phyloP scores from a whole-genome alignment of 2,888 invertebrate species.

The Acanthopleura granulata region DNA sequence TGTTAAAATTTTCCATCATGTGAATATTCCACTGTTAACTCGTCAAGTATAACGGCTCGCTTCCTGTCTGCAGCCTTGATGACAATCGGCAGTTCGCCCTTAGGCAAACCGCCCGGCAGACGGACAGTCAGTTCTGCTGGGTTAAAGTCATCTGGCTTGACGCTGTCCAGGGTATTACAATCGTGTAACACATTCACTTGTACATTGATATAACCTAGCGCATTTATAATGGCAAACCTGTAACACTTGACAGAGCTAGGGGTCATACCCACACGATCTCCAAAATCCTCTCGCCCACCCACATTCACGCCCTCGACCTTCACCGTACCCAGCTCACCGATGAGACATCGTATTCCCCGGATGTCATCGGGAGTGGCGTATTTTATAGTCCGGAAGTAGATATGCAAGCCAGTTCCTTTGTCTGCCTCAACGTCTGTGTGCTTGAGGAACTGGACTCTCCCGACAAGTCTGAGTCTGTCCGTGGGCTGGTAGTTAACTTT shows the following conservation, averaged over 20 bases:
- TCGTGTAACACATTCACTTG: constrained; percentile 50
- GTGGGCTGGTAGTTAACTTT: constrained; percentile 51
- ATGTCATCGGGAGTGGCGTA: constrained; percentile 55
- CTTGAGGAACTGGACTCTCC: constrained; percentile 54
- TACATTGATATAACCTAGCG: constrained; percentile 44
- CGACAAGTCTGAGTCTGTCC: constrained; percentile 41
- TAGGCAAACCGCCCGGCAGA: constrained; percentile 38
- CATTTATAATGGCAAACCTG: constrained; percentile 51
- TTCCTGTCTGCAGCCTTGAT: constrained; percentile 56
- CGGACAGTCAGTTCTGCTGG: constrained; percentile 41
- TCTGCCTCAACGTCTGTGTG: constrained; percentile 42
- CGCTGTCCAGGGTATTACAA: constrained; percentile 55
- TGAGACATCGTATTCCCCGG: constrained; percentile 53
- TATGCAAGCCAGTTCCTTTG: constrained; percentile 51
- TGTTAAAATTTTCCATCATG: constrained; percentile 19
- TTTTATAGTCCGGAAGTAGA: constrained; percentile 49
- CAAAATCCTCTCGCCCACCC: constrained; percentile 31
- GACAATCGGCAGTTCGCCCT: constrained; percentile 53
- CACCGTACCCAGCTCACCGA: constrained; percentile 54
- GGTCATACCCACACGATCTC: constrained; percentile 45
- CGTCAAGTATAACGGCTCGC: constrained; percentile 55
- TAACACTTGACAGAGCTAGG: constrained; percentile 53
- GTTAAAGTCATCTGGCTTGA: constrained; percentile 37
- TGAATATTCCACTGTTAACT: constrained; percentile 49
- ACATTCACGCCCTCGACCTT: constrained; percentile 43